Base-by-base conservation (phyloP, 2,113 vertebrate species). In the Thalassarche chlororhynchos region DNA sequence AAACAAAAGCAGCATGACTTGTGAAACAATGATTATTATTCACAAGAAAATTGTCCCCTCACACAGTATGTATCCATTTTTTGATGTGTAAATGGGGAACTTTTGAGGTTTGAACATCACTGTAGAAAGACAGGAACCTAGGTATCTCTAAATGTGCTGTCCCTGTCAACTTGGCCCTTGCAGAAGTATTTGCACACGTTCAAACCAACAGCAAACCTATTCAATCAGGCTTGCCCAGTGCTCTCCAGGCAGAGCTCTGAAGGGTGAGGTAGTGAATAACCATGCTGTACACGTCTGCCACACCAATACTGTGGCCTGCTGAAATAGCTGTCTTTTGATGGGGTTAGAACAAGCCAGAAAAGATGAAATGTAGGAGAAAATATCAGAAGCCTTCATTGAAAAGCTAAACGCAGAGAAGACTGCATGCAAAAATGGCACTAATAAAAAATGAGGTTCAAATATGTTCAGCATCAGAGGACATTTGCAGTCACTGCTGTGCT, bases 231-330 rank as follows among this genome's bases (percentile, higher is more conserved):
- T 69, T 82, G 42, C 10, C 58, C 54, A 70, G 71, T 61, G 54
- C 28, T 71, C 38, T 46, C 17, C 38, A 77, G 62, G 18, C 47
- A 83, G 79, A 85, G 40, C 25, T 77, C n/a, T 70, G 89, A 34
- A 65, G 65, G 12, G 10, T 51, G 72, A 74, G 68, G 9, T 2
- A 16, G 15, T 29, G 19, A 62, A 60, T 55, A 84, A 34, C 32
- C 10, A 2, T 4, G 6, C 12, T 69, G 12, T 21, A 60, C 25
- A 14, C 2, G 0, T 18, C 61, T 62, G 34, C 57, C 47, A 38
- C 1, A 0, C 32, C 61, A 42, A 0, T 15, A 26, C 23, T 25
- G 18, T 4, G 34, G 26, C 15, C 61, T 52, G 40, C 44, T 86
- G n/a, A 42, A 93, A 70, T 0, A 58, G 8, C 3, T 2, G 0